A percentile compares a stretch with the other conserved stretches of the same genome.
Conservation (phyloP, 2,888 invertebrate genomes). For the Mesoligia furuncula region DNA sequence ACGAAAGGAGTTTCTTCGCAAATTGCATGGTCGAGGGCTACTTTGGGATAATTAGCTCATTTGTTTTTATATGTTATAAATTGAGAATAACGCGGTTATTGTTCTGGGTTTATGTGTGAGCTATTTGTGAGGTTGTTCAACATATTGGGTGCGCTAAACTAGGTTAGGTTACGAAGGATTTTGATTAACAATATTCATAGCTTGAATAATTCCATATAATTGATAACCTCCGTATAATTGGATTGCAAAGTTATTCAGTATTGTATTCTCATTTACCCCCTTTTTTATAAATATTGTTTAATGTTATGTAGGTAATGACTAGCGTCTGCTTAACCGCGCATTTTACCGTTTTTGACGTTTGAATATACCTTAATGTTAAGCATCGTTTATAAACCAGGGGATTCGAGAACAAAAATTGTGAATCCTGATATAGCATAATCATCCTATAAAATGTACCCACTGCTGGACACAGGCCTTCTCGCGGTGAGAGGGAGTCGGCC, state of each 20-base stretch:
- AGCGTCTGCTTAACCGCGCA: background rate
- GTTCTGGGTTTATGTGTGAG: background rate
- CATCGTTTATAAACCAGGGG: background rate
- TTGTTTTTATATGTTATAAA: slow-evolving; percentile 50
- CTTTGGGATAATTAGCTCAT: slow-evolving; percentile 52
- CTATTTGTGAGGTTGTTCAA: background rate
- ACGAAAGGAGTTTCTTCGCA: slow-evolving; percentile 47
- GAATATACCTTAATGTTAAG: background rate
- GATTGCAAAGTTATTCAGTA: background rate
- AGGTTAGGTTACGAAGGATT: background rate
- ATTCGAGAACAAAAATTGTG: no score
- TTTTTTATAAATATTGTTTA: background rate
- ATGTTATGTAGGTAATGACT: background rate
- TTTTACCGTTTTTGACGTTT: background rate
- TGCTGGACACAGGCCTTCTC: no score
- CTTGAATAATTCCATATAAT: background rate
- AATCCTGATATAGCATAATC: background rate
- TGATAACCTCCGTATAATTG: background rate
- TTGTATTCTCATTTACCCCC: background rate
- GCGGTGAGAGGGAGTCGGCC: background rate
- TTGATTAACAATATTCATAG: background rate
- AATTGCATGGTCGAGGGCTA: slow-evolving; percentile 51
- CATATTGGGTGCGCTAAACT: background rate
- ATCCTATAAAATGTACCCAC: background rate
- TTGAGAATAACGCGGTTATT: slow-evolving; percentile 8